Base-by-base conservation (phyloP, 2,888 invertebrate species). In the Drosophila parthenogenetica region DNA sequence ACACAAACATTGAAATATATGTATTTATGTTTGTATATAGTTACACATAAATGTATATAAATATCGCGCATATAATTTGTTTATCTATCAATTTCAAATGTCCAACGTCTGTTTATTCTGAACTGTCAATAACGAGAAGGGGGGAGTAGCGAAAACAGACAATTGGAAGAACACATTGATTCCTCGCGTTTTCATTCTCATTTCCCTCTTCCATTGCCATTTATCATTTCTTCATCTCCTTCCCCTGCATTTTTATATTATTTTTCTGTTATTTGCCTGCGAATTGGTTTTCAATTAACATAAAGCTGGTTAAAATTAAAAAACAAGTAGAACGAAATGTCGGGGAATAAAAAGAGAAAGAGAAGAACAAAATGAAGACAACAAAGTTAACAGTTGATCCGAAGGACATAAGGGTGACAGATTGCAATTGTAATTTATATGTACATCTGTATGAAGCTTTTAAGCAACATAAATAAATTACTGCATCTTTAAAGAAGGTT, bases 281-380 rank as follows among this genome's bases (percentile, higher is more conserved):
- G 82, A 81, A 85, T 84, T 81, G 71, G 67, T 79, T 84, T 82
- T 84, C 77, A 82, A 82, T 82, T 82, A 82, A 81, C 79, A 71
- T 62, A 74, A 82, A 79, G 74, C 74, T 63, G 55, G 43, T 62
- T 55, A 67, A 73, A 81, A 84, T 82, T 77, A 57, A 81, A 81
- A 74, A 68, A 59, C 70, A 55, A 78, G 58, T 53, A 13, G 39
- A 40, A 43, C 46, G 43, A 55, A 53, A 60, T 61, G 19, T 25
- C 19, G 19, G 19, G 3, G 29, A 59, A 19, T 37, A 53, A 25
- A 43, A 53, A 43, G 10, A 50, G 42, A 4, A 57, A 25, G 1
- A 13, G 35, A 4, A 35, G 1, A 35, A 19, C 13, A 16, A 14
- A 37, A 16, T 5, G 37, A 19, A 58, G 17, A 19, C 8, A 32